Evolutionary conservation across 2,797 vertebrate genomes (phyloP).

Genomic region (Paramormyrops hopkinsi): DNA sequence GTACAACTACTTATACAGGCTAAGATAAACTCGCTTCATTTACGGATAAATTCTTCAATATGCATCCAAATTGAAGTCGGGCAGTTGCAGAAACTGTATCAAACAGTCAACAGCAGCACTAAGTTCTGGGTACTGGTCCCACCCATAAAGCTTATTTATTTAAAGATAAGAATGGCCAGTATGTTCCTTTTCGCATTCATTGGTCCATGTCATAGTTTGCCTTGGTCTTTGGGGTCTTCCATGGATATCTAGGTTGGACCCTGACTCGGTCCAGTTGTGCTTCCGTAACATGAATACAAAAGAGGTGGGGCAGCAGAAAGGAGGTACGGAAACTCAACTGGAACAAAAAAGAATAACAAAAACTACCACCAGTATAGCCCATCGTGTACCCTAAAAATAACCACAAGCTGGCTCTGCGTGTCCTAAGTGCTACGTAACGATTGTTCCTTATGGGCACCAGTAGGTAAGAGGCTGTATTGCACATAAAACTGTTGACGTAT

Average conservation of each 20-base stretch:
- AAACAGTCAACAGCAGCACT: not conserved
- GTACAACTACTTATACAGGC: not conserved
- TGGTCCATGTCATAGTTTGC: not conserved
- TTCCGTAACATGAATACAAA: not conserved
- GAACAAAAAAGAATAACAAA: not conserved
- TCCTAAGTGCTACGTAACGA: not conserved
- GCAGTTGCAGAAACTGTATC: not conserved
- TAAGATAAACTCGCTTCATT: not conserved
- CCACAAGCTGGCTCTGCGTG: not conserved
- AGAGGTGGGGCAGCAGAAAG: not conserved
- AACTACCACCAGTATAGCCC: not conserved
- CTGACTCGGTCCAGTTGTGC: not conserved
- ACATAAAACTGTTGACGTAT: not conserved
- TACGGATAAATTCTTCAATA: not conserved
- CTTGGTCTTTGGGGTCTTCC: not conserved
- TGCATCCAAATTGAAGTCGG: not conserved
- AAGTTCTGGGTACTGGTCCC: not conserved
- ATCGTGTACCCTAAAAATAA: not conserved
- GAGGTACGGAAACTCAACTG: not conserved
- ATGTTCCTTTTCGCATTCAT: not conserved
- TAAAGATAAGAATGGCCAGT: not conserved
- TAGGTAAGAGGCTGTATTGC: slow-evolving; percentile 4
- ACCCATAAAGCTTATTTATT: not conserved
- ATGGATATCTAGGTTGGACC: not conserved
- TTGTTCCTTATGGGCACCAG: slow-evolving; percentile 1